phyloP scores from a whole-genome alignment of 2,888 invertebrate genomes.

The Melangyna quadrimaculata region DNA sequence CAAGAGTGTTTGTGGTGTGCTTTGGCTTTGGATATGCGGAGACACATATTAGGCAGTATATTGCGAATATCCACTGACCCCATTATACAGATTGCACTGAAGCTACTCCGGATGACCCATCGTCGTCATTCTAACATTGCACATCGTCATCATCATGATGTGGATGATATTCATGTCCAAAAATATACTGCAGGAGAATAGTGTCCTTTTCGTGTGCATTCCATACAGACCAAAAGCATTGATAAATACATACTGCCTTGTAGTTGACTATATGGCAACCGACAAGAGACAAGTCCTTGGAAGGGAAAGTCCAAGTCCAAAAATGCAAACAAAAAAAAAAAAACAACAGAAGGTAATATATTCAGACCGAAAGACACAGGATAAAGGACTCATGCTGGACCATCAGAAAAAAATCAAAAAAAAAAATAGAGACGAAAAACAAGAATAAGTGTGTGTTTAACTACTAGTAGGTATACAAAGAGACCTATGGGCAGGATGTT shows the following conservation, averaged over 20 bases:
- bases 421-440: background rate
- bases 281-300: slow-evolving; percentile 24
- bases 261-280: slow-evolving; percentile 9
- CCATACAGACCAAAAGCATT: background rate
- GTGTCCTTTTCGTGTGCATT: slow-evolving; percentile 4
- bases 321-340: no score
- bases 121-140: slow-evolving; percentile 25
- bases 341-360: slow-evolving; percentile 13
- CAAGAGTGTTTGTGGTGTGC: slow-evolving; percentile 10
- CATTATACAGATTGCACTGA: slow-evolving; percentile 39
- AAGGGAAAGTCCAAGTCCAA: slow-evolving; percentile 34
- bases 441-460: slow-evolving; percentile 43
- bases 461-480: background rate
- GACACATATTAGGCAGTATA: slow-evolving; percentile 11
- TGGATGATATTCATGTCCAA: slow-evolving; percentile 1
- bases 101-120: slow-evolving; percentile 47
- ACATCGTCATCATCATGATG: slow-evolving; percentile 9
- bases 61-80: slow-evolving; percentile 47
- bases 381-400: slow-evolving; percentile 35
- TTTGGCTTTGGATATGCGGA: slow-evolving; percentile 32
- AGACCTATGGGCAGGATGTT: slow-evolving; percentile 36
- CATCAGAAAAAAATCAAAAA: background rate
- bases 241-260: slow-evolving; percentile 7
- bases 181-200: background rate
- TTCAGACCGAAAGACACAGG: background rate